phyloP scores from a whole-genome alignment of 1,140 invertebrate genomes.

The Mizuhopecten yessoensis region DNA sequence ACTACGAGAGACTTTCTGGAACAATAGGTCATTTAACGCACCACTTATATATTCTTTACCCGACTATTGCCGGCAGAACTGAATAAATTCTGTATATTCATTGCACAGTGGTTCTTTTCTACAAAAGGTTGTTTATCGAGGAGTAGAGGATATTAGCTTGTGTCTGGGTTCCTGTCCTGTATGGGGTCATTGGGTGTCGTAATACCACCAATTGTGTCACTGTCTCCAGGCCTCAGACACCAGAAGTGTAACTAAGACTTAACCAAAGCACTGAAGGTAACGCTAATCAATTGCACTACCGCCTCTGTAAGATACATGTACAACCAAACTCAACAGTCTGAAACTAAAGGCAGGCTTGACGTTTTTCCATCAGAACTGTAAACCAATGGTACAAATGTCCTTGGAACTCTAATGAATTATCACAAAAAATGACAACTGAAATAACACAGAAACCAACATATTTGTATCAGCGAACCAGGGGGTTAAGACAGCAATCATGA shows the following conservation, averaged over 20 bases:
- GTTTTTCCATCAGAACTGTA: background rate
- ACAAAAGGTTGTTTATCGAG: background rate
- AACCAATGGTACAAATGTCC: background rate
- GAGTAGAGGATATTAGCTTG: background rate
- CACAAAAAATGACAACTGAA: background rate
- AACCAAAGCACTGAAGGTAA: background rate
- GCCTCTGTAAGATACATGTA: background rate
- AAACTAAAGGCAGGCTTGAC: background rate
- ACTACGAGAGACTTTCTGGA: too few species aligned
- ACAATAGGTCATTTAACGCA: background rate
- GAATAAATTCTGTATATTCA: too few species aligned
- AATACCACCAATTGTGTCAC: background rate
- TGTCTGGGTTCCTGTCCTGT: slow-evolving; percentile 13
- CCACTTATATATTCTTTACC: background rate
- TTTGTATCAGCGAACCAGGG: too few species aligned
- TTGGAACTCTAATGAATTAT: too few species aligned
- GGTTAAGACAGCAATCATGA: too few species aligned
- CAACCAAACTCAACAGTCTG: background rate
- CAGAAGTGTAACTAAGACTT: background rate
- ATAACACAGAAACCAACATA: background rate
- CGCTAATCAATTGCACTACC: background rate
- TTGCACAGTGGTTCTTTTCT: too few species aligned
- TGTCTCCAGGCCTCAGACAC: background rate
- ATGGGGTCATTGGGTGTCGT: background rate
- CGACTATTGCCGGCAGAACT: background rate